Evolutionary conservation across 2,888 invertebrate genomes (phyloP).

Genomic region (Odontothrips loti): DNA sequence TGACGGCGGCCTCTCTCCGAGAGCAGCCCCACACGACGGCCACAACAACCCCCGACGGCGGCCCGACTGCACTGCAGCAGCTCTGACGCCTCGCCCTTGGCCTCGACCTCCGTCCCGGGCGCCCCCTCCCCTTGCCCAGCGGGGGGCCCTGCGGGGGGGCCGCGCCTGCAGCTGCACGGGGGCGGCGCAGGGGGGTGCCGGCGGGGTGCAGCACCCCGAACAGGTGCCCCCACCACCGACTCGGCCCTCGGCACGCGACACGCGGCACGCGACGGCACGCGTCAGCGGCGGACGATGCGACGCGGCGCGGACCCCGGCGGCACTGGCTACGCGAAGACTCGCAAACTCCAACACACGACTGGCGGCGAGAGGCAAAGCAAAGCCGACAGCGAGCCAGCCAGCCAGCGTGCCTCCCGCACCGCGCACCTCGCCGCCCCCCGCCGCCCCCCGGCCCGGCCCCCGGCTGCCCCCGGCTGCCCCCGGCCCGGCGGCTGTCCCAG

Average conservation of each 20-base stretch:
- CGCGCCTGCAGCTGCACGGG: background rate
- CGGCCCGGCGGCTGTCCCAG: background rate
- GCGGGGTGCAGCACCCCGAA: background rate
- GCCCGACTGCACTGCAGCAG: too few relatives aligned
- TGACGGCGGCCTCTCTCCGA: too few relatives aligned
- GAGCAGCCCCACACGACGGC: too few relatives aligned
- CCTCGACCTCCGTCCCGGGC: background rate
- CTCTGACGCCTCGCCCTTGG: background rate
- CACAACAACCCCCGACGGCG: too few relatives aligned
- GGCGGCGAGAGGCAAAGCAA: background rate
- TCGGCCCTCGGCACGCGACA: background rate
- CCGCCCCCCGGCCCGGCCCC: background rate
- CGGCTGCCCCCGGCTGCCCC: background rate
- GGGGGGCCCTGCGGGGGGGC: background rate
- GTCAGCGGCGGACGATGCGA: background rate
- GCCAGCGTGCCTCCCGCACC: conserved; percentile 34
- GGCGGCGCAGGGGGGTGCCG: background rate
- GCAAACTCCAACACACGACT: conserved; percentile 1
- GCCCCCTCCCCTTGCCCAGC: background rate
- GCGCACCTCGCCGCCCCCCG: conserved; percentile 28
- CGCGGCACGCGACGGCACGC: background rate
- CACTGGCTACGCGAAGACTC: conserved; percentile 28
- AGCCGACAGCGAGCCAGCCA: background rate
- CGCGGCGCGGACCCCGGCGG: background rate
- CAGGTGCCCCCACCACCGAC: too few relatives aligned